Evolutionary conservation across 2,113 vertebrate genomes (phyloP).

Genomic region (Actenoides lindsayi): DNA sequence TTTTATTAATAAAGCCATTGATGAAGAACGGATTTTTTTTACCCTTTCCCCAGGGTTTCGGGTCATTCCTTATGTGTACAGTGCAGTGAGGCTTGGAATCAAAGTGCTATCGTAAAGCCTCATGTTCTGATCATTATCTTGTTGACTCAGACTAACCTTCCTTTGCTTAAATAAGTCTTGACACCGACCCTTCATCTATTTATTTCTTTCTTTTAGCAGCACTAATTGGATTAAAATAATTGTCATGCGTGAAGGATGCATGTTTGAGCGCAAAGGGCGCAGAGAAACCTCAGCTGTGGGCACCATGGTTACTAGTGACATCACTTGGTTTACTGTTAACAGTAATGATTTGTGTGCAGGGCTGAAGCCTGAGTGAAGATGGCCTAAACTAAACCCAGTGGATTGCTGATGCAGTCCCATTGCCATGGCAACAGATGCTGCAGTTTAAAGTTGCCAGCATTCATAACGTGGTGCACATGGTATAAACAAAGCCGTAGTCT

Average conservation of each 20-base stretch:
- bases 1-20: neutral
- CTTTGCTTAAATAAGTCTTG: neutral
- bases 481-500: neutral
- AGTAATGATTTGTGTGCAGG: slow-evolving; percentile 64
- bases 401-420: slow-evolving; percentile 40
- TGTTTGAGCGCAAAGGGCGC: slow-evolving; percentile 59
- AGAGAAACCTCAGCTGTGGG: slow-evolving; percentile 23
- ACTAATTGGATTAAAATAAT: slow-evolving; percentile 59
- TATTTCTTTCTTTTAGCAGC: neutral
- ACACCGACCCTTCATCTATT: neutral
- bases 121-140: neutral
- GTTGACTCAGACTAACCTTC: slow-evolving; percentile 9
- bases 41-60: neutral
- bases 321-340: slow-evolving; percentile 71
- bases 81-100: neutral
- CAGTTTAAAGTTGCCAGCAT: neutral
- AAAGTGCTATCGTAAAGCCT: neutral
- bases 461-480: neutral
- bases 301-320: slow-evolving; percentile 81
- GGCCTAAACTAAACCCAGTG: slow-evolving; percentile 47
- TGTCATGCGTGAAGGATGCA: slow-evolving; percentile 43
- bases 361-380: slow-evolving; percentile 67
- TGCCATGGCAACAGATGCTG: slow-evolving; percentile 67
- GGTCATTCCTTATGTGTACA: neutral
- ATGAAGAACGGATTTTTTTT: neutral